Conservation (phyloP, 2,113 vertebrate species). For the Sigmodon hispidus region DNA sequence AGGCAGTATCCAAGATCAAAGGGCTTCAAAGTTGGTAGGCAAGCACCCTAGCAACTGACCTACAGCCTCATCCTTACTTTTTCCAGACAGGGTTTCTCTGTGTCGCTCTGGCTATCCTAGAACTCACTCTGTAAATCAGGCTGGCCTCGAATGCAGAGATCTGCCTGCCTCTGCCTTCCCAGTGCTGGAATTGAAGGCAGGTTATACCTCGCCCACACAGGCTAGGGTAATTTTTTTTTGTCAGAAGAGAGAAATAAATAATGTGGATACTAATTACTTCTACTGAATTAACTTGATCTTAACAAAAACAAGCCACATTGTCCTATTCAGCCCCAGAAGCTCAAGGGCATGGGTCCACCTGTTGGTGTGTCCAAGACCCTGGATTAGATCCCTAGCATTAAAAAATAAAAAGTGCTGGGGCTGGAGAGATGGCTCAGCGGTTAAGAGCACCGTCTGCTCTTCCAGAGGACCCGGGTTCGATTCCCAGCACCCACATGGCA, state of each 20-base stretch:
- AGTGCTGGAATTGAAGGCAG: not conserved
- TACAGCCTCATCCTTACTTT: not conserved
- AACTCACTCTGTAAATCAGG: not conserved
- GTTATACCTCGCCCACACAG: not conserved
- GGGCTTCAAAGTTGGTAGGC: not conserved
- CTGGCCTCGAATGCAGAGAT: not conserved
- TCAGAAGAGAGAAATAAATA: conserved; percentile 31
- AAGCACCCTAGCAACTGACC: not conserved
- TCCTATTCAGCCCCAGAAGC: not conserved
- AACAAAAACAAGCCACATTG: not conserved
- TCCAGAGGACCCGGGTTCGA: too few relatives aligned
- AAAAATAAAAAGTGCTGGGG: not conserved
- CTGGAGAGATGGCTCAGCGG: too few relatives aligned
- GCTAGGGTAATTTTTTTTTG: not conserved
- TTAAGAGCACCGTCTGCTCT: too few relatives aligned
- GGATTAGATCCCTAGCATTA: not conserved
- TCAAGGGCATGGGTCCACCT: not conserved
- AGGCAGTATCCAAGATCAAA: not conserved
- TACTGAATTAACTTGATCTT: not conserved
- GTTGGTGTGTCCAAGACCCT: not conserved
- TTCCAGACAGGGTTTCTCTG: not conserved
- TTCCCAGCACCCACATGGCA: too few relatives aligned
- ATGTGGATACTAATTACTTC: not conserved
- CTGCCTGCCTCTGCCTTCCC: not conserved
- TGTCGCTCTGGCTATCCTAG: not conserved